Percentiles rank a stretch among this genome's conserved stretches.
Conservation (phyloP, 1,140 invertebrate genomes). For the Dreissena polymorpha region DNA sequence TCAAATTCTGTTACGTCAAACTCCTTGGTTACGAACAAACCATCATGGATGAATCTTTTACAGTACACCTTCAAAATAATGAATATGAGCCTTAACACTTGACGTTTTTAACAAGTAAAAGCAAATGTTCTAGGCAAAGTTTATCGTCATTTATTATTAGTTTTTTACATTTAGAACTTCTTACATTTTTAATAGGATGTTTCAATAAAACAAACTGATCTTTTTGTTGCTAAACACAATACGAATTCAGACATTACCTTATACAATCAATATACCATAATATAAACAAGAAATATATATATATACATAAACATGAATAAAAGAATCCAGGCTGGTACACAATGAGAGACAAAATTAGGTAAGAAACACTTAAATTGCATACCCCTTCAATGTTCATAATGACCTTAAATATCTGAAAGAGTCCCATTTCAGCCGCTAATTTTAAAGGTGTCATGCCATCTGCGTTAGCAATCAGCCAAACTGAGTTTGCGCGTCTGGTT, state of each 20-base stretch:
- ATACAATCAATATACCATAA: too few species aligned
- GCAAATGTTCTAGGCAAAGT: too few species aligned
- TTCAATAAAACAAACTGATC: too few species aligned
- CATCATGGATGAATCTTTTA: constrained; percentile 43
- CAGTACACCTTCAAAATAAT: constrained; percentile 39
- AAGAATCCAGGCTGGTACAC: too few species aligned
- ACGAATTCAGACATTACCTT: too few species aligned
- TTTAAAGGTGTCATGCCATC: constrained; percentile 58
- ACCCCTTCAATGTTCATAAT: constrained; percentile 61
- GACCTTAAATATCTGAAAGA: constrained; percentile 58
- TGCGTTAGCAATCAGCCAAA: constrained; percentile 62
- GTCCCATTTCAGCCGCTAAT: constrained; percentile 60
- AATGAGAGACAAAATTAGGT: too few species aligned
- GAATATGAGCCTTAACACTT: neutral
- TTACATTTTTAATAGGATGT: constrained; percentile 24
- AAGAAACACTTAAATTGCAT: neutral
- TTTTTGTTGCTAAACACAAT: too few species aligned
- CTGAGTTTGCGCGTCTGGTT: too few species aligned
- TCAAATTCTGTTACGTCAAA: constrained; percentile 66
- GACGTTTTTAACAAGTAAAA: too few species aligned
- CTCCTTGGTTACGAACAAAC: constrained; percentile 61
- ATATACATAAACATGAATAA: too few species aligned
- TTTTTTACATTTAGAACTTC: constrained; percentile 31
- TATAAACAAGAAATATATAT: too few species aligned
- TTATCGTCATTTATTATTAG: neutral